These are phyloP conservation scores for Apus apus DNA, from an alignment of 2,113 vertebrate species.

Conservation along the genomic window DNA sequence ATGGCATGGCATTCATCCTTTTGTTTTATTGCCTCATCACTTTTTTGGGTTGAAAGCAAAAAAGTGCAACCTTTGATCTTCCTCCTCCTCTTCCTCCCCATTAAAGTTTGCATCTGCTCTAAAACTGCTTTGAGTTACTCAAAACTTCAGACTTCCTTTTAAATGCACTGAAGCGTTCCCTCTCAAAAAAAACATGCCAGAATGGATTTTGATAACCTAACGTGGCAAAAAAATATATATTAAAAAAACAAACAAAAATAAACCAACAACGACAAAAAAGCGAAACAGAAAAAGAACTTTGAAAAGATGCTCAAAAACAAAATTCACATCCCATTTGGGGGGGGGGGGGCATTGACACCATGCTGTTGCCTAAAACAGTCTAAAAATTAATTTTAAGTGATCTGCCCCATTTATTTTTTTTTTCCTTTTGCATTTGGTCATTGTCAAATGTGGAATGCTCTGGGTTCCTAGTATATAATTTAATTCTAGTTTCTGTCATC, in stretches of 20 bases:
- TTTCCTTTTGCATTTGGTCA: constrained; percentile 85
- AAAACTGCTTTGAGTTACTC: constrained; percentile 88
- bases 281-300: constrained; percentile 66
- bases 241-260: neutral
- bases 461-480: constrained; percentile 88
- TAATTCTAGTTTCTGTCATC: constrained; percentile 90
- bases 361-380: constrained; percentile 87
- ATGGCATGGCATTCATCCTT: constrained; percentile 96
- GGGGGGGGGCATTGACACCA: constrained; percentile 77
- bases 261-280: neutral
- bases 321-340: constrained; percentile 67
- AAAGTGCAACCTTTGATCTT: constrained; percentile 88
- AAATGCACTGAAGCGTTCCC: constrained; percentile 87
- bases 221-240: constrained; percentile 61
- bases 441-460: constrained; percentile 87
- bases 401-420: constrained; percentile 71
- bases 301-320: constrained; percentile 69
- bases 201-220: constrained; percentile 82
- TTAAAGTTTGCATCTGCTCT: constrained; percentile 84
- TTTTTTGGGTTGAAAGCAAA: constrained; percentile 95
- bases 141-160: constrained; percentile 83
- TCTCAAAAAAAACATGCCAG: constrained; percentile 80
- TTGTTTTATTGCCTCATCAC: constrained; percentile 90
- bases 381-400: constrained; percentile 83
- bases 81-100: constrained; percentile 80